Evolutionary conservation across 1,140 invertebrate species (phyloP).

Genomic region (Drosophila pectinifera): DNA sequence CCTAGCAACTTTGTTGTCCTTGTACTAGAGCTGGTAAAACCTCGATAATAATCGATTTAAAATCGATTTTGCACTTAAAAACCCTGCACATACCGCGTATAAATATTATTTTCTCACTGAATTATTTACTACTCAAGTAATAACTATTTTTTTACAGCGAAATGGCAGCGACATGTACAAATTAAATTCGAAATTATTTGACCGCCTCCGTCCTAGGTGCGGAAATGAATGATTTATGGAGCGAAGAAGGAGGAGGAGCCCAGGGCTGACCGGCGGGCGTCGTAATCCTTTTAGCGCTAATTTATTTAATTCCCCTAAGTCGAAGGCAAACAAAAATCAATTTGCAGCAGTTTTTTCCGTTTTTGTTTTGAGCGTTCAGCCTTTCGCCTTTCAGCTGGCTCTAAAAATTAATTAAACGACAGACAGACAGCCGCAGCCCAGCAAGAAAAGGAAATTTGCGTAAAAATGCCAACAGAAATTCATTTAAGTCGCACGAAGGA

Average conservation of each 20-base stretch:
- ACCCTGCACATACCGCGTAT: neutral
- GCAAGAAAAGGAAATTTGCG: conserved; percentile 36
- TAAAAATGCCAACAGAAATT: conserved; percentile 65
- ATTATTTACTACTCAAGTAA: too few relatives aligned
- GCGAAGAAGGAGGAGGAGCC: neutral
- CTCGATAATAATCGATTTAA: too few relatives aligned
- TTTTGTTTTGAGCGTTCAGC: conserved; percentile 10
- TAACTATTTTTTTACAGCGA: too few relatives aligned
- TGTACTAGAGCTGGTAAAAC: too few relatives aligned
- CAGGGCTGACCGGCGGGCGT: conserved; percentile 10
- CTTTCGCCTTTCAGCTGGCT: conserved; percentile 32
- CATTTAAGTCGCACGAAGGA: conserved; percentile 52
- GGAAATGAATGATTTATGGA: conserved; percentile 71
- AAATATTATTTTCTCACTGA: neutral
- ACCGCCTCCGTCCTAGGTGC: conserved; percentile 29
- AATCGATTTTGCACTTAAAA: too few relatives aligned
- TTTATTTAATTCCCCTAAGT: conserved; percentile 66
- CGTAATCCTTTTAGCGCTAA: conserved; percentile 71
- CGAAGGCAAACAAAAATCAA: conserved; percentile 69
- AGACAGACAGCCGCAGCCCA: conserved; percentile 18
- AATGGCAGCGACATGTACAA: conserved; percentile 52
- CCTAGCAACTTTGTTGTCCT: too few relatives aligned
- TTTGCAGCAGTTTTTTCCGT: conserved; percentile 45
- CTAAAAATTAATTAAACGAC: conserved; percentile 73
- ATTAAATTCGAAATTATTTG: conserved; percentile 64